Evolutionary conservation across 2,888 invertebrate genomes (phyloP), one percentile per base, ranked within the genome.

Genomic region (Eristalis tenax): DNA sequence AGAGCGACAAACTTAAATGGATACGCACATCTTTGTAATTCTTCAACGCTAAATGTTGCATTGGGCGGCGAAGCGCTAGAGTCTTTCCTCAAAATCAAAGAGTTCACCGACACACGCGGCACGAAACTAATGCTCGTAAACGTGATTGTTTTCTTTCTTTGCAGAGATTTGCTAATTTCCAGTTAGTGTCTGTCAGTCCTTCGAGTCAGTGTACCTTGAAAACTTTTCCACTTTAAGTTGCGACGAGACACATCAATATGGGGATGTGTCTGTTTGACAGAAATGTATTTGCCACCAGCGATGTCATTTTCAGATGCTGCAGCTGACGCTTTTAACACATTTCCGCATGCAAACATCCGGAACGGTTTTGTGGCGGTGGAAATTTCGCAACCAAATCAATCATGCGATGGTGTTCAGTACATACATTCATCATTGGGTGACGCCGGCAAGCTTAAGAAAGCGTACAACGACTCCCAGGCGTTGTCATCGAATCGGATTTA

Each of bases 341-440:
- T 74, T 74, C 64, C 64, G 56, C 64, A 64, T 74, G 74, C 64
- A 74, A 50, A 74, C 64, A 64, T 65, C 74, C 50, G 50, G 50
- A 18, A 50, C 64, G 64, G 64, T 64, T 74, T 22, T 50, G 18
- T 22, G 56, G 15, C 15, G 43, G n/a, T 26, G 50, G 50, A 18
- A 50, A 50, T 50, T 50, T 23, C 35, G 22, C 56, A 35, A 23
- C 38, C 3, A 23, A 35, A 64, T 73, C 73, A 73, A 73, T 73
- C 63, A 73, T 64, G 43, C 43, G 32, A 64, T 63, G 61, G 50
- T 73, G 43, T 23, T 22, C 26, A 32, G 50, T 18, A 18, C 18
- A 18, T 8, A 50, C 50, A 50, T 50, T 50, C 50, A 50, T 50
- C 50, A 50, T 50, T 18, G 8, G 18, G 50, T 50, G 50, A 50